Percentiles rank a stretch among this genome's conserved stretches.
These are phyloP conservation scores for Raja brachyura DNA, from an alignment of 2,113 vertebrate genomes.

Conservation along the genomic window DNA sequence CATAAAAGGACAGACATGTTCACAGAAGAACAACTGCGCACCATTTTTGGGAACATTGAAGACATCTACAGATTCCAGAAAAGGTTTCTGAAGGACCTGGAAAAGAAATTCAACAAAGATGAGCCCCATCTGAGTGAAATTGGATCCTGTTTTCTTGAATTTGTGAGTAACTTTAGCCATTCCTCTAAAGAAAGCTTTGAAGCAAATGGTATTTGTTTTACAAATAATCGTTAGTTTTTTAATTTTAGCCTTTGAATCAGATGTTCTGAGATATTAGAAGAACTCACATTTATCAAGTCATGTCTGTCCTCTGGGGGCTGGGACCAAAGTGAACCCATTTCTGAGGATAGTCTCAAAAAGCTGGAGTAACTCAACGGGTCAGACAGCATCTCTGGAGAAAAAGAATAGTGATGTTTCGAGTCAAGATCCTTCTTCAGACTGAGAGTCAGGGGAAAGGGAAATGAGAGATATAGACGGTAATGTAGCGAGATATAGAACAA, in stretches of 20 bases:
- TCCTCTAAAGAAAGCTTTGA: background rate
- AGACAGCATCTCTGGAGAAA: too few relatives aligned
- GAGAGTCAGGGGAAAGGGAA: too few relatives aligned
- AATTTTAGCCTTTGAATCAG: background rate
- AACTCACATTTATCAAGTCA: background rate
- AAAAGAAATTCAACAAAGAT: conserved; percentile 84
- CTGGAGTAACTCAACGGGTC: too few relatives aligned
- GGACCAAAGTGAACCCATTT: background rate
- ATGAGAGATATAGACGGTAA: too few relatives aligned
- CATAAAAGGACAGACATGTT: conserved; percentile 90
- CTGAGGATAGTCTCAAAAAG: too few relatives aligned
- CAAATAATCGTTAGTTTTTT: background rate
- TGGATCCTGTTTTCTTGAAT: conserved; percentile 89
- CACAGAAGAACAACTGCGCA: conserved; percentile 79
- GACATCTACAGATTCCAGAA: conserved; percentile 93
- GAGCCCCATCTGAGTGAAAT: conserved; percentile 85
- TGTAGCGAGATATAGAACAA: too few relatives aligned
- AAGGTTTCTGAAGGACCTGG: conserved; percentile 79
- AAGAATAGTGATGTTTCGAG: too few relatives aligned
- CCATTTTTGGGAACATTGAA: conserved; percentile 89
- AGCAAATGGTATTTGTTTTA: background rate
- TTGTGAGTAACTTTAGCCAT: conserved; percentile 62
- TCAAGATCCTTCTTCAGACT: too few relatives aligned
- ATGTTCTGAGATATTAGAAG: background rate
- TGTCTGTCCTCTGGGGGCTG: too few relatives aligned